Base-by-base conservation (phyloP, 2,113 vertebrate species). In the Epinephelus cyanopodus region DNA sequence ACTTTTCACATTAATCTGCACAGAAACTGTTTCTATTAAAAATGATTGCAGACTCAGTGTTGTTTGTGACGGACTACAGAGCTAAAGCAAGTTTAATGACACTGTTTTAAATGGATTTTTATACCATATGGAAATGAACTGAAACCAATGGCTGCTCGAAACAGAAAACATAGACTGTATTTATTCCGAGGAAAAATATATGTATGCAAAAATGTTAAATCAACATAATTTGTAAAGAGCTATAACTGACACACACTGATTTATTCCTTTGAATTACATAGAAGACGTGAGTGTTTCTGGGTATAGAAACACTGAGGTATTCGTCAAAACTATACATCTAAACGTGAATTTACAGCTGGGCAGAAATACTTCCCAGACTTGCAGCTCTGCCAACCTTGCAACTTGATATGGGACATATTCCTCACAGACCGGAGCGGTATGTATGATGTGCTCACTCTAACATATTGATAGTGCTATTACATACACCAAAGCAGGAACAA, bases 401-500 rank as follows among this genome's bases (percentile, higher is more conserved):
- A n/a, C 17, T 23, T 2, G 0, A 65, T 67, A 8, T 56, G 6
- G 18, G 60, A 52, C 23, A 45, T 21, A 58, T 19, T n/a, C 23
- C 39, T 76, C 39, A 21, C 23, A 83, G 33, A 64, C 50, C 18
- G 71, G 12, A 37, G 10, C 25, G 25, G 29, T 25, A 25, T 23
- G 13, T 19, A 48, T 50, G 29, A 54, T 66, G 25, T 48, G 13
- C 12, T 88, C n/a, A 75, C 18, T 62, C 18, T 69, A 61, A 69
- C 5, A 3, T 42, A 63, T 33, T 61, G 23, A 74, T 27, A 15
- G 21, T 45, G 25, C 42, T 66, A 45, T 25, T 48, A 50, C 11
- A 15, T 21, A 83, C 10, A 63, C 37, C 47, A 79, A 85, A 84
- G 56, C 21, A 27, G 29, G 62, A 69, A 80, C 50, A 83, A 84